Conservation (phyloP, 2,113 vertebrate species). For the Cervus canadensis region DNA sequence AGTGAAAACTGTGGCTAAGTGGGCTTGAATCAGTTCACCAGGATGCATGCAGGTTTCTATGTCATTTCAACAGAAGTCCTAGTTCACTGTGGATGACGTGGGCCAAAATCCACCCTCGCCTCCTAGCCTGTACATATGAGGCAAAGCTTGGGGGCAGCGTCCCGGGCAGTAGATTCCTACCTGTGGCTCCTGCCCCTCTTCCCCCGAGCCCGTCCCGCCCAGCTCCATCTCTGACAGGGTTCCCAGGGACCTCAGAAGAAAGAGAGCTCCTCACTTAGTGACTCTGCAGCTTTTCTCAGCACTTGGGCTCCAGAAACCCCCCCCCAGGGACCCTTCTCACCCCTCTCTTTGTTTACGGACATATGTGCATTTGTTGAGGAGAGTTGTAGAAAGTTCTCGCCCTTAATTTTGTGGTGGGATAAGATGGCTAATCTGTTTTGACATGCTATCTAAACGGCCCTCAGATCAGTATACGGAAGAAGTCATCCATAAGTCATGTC, state of each 20-base stretch:
- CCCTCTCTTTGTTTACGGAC: conserved; percentile 73
- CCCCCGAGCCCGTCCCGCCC: accelerated
- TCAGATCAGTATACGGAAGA: conserved; percentile 85
- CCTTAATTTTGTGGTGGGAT: conserved; percentile 76
- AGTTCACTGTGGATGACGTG: accelerated
- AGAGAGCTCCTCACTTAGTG: not conserved
- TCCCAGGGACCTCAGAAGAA: not conserved
- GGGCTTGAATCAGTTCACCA: not conserved
- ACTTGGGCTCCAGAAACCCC: not conserved
- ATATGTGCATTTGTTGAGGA: conserved; percentile 25
- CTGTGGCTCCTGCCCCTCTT: conserved; percentile 11
- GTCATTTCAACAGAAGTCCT: not conserved
- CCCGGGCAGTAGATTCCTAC: not conserved
- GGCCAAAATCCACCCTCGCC: not conserved
- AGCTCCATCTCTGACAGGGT: not conserved
- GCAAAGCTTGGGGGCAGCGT: not conserved
- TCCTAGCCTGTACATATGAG: accelerated
- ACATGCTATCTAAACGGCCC: conserved; percentile 89
- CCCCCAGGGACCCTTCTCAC: not conserved
- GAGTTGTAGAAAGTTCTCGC: conserved; percentile 68
- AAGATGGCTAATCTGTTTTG: conserved; percentile 88
- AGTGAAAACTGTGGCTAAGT: not conserved
- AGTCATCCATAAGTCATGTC: conserved; percentile 97
- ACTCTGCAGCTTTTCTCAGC: not conserved
- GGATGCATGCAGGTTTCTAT: accelerated